Percentiles rank a stretch among this genome's conserved stretches.
These are phyloP conservation scores for Chanos chanos DNA, from an alignment of 2,797 vertebrate genomes.

Conservation along the genomic window DNA sequence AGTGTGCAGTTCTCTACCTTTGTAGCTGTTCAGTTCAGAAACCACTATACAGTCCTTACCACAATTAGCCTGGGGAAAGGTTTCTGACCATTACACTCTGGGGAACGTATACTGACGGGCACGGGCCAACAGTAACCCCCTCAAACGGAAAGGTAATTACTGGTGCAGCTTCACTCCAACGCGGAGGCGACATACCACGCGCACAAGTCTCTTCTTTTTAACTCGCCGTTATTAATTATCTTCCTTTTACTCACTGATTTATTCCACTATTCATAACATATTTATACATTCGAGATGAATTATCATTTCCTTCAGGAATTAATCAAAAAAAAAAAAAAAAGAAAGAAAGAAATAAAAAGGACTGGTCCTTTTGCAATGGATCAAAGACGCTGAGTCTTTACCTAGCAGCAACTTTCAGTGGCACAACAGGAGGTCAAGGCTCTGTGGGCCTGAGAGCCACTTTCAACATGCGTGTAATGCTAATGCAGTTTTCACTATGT, in stretches of 20 bases:
- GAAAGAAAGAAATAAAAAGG: conserved; percentile 53
- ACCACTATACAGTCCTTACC: conserved; percentile 72
- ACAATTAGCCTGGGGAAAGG: conserved; percentile 75
- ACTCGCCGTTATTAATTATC: conserved; percentile 75
- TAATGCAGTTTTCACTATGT: background rate
- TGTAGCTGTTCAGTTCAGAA: conserved; percentile 69
- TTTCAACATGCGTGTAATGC: background rate
- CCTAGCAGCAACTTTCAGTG: conserved; percentile 38
- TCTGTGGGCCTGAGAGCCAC: background rate
- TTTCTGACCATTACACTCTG: conserved; percentile 69
- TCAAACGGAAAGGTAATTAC: conserved; percentile 78
- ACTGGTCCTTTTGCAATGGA: conserved; percentile 58
- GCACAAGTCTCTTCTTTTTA: conserved; percentile 65
- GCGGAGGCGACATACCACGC: conserved; percentile 72
- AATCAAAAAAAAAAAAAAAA: conserved; percentile 66
- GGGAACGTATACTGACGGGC: conserved; percentile 50
- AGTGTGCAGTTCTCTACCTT: conserved; percentile 46
- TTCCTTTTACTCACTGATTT: conserved; percentile 76
- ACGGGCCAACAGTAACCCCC: conserved; percentile 70
- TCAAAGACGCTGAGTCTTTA: conserved; percentile 66
- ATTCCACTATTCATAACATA: conserved; percentile 79
- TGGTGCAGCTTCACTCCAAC: conserved; percentile 72
- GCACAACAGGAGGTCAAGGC: conserved; percentile 11
- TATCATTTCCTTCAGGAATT: conserved; percentile 79
- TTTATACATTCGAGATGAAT: conserved; percentile 81